Percentiles rank a stretch among this genome's conserved stretches.
These are phyloP conservation scores for Stigmatopora nigra DNA, from an alignment of 2,113 vertebrate species.

Conservation along the genomic window DNA sequence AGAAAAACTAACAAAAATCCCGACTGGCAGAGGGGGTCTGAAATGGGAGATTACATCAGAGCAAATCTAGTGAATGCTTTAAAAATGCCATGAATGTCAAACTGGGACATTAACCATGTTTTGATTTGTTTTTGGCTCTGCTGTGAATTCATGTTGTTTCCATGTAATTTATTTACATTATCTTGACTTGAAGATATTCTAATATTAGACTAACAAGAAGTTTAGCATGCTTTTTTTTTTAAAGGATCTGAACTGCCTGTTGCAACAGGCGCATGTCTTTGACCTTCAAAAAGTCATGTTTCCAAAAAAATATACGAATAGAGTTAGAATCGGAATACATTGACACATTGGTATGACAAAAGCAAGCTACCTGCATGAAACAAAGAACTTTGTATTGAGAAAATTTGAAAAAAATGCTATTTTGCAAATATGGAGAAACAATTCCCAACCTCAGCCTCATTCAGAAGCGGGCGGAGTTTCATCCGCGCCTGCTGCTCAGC, in stretches of 20 bases:
- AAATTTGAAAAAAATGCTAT: not conserved
- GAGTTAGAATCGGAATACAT: not conserved
- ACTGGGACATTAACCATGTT: too few species aligned
- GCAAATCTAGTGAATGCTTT: not conserved
- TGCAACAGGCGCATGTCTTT: not conserved
- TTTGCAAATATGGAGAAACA: not conserved
- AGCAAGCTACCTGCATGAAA: not conserved
- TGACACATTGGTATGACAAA: not conserved
- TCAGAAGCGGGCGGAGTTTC: conserved; percentile 50
- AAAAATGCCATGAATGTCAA: too few species aligned
- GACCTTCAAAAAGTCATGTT: not conserved
- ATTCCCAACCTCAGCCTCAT: conserved; percentile 64
- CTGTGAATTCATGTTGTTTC: not conserved
- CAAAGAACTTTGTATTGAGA: not conserved
- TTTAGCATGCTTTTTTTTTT: not conserved
- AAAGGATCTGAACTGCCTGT: not conserved
- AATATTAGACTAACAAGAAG: not conserved
- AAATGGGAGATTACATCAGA: not conserved
- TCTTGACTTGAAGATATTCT: not conserved
- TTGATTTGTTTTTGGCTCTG: not conserved
- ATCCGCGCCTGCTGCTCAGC: conserved; percentile 52
- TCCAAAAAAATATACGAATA: not conserved
- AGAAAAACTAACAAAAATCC: not conserved
- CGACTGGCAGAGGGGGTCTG: not conserved
- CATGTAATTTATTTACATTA: not conserved